These are phyloP conservation scores for Pocillopora damicornis DNA, from an alignment of 64 coral and sea anemone genomes.

Conservation along the genomic window DNA sequence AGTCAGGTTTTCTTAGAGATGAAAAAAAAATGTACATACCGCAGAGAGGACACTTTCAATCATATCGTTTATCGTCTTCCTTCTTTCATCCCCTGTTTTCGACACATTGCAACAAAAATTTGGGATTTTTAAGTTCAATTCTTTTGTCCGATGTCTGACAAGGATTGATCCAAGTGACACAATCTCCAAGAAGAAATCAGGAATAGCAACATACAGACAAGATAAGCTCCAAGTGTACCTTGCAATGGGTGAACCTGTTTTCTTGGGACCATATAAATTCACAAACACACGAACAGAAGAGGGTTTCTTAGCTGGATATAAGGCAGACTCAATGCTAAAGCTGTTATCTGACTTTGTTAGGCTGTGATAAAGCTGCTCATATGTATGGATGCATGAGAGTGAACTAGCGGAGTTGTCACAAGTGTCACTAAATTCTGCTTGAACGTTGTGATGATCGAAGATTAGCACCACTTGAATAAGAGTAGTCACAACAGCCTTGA, in stretches of 20 bases:
- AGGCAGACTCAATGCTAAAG: constrained; percentile 12
- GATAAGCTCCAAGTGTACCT: constrained; percentile 8
- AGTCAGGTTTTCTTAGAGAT: not conserved
- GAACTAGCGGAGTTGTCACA: too few species aligned
- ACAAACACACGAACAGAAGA: constrained; percentile 4
- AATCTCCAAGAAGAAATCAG: not conserved
- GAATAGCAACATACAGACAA: constrained; percentile 14
- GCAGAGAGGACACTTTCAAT: not conserved
- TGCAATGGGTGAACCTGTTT: not conserved
- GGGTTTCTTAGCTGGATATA: not conserved
- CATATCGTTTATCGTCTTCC: not conserved
- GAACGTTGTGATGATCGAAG: too few species aligned
- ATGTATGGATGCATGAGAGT: not conserved
- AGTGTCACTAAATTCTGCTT: too few species aligned
- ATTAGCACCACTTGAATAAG: too few species aligned
- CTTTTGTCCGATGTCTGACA: not conserved
- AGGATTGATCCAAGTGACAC: not conserved
- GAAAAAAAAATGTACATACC: not conserved
- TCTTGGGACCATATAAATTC: not conserved
- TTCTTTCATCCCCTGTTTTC: too few species aligned
- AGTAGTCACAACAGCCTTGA: too few species aligned
- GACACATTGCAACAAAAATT: constrained; percentile 4
- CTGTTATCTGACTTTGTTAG: not conserved
- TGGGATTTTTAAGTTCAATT: not conserved
- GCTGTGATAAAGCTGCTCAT: not conserved